Percentiles rank a stretch among this genome's conserved stretches.
phyloP scores from a whole-genome alignment of 2,797 vertebrate genomes.

The Anabacerthia variegaticeps region DNA sequence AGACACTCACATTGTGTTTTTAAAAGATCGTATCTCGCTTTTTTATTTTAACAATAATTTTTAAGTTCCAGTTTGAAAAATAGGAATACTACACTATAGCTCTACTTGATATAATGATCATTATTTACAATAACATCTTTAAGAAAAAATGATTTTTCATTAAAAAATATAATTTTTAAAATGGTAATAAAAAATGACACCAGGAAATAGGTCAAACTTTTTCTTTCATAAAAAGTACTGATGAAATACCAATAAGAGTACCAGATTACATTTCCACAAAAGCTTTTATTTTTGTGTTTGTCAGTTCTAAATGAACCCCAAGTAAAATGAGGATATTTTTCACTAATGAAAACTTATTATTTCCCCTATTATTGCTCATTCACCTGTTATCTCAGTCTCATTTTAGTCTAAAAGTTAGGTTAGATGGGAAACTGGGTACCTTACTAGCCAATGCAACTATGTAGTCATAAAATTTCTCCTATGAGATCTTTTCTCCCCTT shows the following conservation, averaged over 20 bases:
- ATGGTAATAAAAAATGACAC: neutral
- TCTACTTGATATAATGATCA: neutral
- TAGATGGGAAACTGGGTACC: neutral
- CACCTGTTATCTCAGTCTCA: neutral
- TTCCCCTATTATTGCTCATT: neutral
- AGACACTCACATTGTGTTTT: rapidly evolving
- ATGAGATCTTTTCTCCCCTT: neutral
- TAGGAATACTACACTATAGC: neutral
- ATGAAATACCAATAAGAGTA: neutral
- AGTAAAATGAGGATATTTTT: neutral
- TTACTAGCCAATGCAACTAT: neutral
- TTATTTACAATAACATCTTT: neutral
- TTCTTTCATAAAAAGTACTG: neutral
- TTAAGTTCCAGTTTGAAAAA: neutral
- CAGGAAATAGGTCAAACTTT: neutral
- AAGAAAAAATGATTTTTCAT: neutral
- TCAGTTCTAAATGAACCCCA: neutral
- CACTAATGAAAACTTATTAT: neutral
- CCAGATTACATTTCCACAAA: neutral
- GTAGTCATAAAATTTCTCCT: neutral
- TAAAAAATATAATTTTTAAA: neutral
- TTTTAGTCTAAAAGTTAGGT: neutral
- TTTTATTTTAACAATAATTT: neutral
- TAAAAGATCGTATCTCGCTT: neutral
- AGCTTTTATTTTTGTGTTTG: neutral